Conservation (phyloP, 1,140 invertebrate species). For the Drosophila carrolli region DNA sequence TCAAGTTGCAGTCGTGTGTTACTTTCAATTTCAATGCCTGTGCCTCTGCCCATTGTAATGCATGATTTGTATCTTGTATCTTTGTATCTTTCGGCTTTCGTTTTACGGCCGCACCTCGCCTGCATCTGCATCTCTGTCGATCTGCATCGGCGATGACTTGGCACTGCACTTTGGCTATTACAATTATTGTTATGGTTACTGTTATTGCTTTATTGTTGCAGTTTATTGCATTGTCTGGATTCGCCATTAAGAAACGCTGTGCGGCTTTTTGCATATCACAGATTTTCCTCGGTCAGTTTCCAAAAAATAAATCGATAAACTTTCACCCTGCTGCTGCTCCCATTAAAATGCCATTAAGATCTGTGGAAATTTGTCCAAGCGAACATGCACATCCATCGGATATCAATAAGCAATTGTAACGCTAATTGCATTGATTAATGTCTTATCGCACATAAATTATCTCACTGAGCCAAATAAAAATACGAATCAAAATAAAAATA, state of each 20-base stretch:
- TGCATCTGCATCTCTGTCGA: not conserved
- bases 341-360: slow-evolving; percentile 51
- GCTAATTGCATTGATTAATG: slow-evolving; percentile 46
- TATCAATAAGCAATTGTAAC: slow-evolving; percentile 42
- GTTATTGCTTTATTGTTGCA: slow-evolving; percentile 55
- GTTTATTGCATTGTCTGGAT: slow-evolving; percentile 52
- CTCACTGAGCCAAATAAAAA: slow-evolving; percentile 3
- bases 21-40: slow-evolving; percentile 48
- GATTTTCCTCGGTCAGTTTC: slow-evolving; percentile 31
- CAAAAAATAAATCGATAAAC: slow-evolving; percentile 56
- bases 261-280: slow-evolving; percentile 37
- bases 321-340: slow-evolving; percentile 47
- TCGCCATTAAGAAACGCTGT: slow-evolving; percentile 30
- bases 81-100: slow-evolving; percentile 37
- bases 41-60: slow-evolving; percentile 28
- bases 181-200: slow-evolving; percentile 54
- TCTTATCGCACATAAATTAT: slow-evolving; percentile 28
- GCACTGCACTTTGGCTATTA: slow-evolving; percentile 51
- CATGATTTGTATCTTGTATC: slow-evolving; percentile 49
- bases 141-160: slow-evolving; percentile 34
- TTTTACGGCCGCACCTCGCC: slow-evolving; percentile 32
- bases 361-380: slow-evolving; percentile 29
- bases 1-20: slow-evolving; percentile 52
- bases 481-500: slow-evolving; percentile 10
- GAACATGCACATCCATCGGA: slow-evolving; percentile 11